Conservation (phyloP, 2,888 invertebrate genomes). For the Papilio demoleus region DNA sequence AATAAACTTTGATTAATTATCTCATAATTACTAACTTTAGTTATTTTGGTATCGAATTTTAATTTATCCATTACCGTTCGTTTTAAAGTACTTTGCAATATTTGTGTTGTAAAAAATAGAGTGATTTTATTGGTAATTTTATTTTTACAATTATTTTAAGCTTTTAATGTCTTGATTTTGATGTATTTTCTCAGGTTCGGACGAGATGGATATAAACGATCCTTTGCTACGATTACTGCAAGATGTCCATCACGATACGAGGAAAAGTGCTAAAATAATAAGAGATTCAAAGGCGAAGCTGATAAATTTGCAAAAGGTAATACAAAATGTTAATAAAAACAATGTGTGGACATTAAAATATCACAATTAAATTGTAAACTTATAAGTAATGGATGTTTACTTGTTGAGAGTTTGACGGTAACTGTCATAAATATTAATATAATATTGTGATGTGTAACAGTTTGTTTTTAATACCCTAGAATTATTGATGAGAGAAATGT, state of each 20-base stretch:
- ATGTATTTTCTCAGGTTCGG: constrained; percentile 46
- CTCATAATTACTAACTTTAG: too few species aligned
- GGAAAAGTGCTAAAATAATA: constrained; percentile 68
- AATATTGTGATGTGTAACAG: not conserved
- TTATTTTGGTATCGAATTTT: too few species aligned
- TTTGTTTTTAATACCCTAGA: not conserved
- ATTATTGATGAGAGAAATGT: not conserved
- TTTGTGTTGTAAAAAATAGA: too few species aligned
- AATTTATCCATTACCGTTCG: too few species aligned
- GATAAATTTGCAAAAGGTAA: constrained; percentile 67
- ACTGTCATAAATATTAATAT: not conserved
- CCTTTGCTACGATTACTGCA: constrained; percentile 60
- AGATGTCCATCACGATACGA: constrained; percentile 66
- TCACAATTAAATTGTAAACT: not conserved
- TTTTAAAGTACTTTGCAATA: too few species aligned
- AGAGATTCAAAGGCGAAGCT: constrained; percentile 66
- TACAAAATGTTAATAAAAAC: not conserved
- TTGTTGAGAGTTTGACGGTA: not conserved
- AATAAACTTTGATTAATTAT: not conserved
- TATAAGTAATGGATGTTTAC: too few species aligned
- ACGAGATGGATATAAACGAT: constrained; percentile 53
- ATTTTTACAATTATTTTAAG: not conserved
- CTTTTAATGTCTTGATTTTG: too few species aligned
- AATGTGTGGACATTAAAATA: not conserved
- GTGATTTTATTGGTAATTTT: too few species aligned